Evolutionary conservation across 2,888 invertebrate species (phyloP).

Genomic region (Ptychoptera albimana): DNA sequence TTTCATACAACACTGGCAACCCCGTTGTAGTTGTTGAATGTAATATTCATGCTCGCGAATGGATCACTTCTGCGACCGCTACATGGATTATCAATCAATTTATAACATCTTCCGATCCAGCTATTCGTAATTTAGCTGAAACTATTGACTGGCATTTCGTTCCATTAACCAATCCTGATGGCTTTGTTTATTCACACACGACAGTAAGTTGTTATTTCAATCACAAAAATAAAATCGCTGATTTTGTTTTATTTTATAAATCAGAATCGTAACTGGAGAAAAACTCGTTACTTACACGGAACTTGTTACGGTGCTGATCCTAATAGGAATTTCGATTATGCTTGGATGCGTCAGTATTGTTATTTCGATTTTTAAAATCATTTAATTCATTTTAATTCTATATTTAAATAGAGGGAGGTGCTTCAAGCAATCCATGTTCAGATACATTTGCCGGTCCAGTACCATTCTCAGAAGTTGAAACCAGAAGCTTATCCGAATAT

Average conservation of each 20-base stretch:
- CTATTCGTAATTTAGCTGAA: constrained; percentile 41
- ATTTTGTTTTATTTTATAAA: too few relatives aligned
- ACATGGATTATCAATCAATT: constrained; percentile 55
- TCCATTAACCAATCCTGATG: constrained; percentile 58
- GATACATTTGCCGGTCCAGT: constrained; percentile 35
- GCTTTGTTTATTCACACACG: constrained; percentile 48
- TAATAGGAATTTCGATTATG: constrained; percentile 27
- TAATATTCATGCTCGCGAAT: constrained; percentile 50
- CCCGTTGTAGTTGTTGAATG: constrained; percentile 46
- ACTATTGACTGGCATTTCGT: constrained; percentile 59
- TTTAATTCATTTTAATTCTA: not conserved
- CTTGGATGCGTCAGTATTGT: constrained; percentile 17
- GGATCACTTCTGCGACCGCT: constrained; percentile 55
- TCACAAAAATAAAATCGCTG: too few relatives aligned
- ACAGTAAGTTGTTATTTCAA: constrained; percentile 33
- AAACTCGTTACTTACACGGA: constrained; percentile 38
- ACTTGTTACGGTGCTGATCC: constrained; percentile 25
- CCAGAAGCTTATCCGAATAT: constrained; percentile 31
- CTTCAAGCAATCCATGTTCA: constrained; percentile 28
- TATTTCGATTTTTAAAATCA: not conserved
- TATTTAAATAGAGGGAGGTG: constrained; percentile 24
- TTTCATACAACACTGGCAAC: constrained; percentile 29
- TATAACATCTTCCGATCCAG: constrained; percentile 40
- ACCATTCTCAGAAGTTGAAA: constrained; percentile 41
- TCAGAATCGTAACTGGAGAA: constrained; percentile 51